Conservation (phyloP, 2,797 vertebrate species). For the Orientallactaga sibirica region DNA sequence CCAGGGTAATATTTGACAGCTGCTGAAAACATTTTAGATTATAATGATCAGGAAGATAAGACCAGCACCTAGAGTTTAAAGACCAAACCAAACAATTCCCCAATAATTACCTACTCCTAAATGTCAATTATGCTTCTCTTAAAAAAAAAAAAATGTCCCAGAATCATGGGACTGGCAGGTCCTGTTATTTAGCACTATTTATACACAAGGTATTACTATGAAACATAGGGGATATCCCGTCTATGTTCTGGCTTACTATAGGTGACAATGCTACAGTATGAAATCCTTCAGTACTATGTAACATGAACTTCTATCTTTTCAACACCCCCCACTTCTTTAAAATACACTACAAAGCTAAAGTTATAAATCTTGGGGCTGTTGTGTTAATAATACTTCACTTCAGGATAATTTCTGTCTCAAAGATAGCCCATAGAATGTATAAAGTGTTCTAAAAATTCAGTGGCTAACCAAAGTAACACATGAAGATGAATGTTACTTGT, state of each 20-base stretch:
- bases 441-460: neutral
- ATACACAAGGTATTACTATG: neutral
- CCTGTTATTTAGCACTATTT: neutral
- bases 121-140: neutral
- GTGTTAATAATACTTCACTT: neutral
- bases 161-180: neutral
- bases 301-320: neutral
- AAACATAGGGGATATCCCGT: neutral
- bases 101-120: neutral
- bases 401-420: neutral
- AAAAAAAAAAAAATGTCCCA: neutral
- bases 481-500: neutral
- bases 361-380: slow-evolving; percentile 7
- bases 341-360: neutral
- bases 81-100: neutral
- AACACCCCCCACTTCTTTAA: neutral
- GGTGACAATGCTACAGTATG: neutral
- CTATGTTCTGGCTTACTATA: neutral
- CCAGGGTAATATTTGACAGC: neutral
- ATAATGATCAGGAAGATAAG: neutral
- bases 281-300: neutral
- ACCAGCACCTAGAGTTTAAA: neutral
- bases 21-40: neutral
- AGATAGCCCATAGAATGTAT: neutral
- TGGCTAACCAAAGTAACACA: neutral